phyloP scores from a whole-genome alignment of 2,797 vertebrate genomes.

The Microcaecilia unicolor region DNA sequence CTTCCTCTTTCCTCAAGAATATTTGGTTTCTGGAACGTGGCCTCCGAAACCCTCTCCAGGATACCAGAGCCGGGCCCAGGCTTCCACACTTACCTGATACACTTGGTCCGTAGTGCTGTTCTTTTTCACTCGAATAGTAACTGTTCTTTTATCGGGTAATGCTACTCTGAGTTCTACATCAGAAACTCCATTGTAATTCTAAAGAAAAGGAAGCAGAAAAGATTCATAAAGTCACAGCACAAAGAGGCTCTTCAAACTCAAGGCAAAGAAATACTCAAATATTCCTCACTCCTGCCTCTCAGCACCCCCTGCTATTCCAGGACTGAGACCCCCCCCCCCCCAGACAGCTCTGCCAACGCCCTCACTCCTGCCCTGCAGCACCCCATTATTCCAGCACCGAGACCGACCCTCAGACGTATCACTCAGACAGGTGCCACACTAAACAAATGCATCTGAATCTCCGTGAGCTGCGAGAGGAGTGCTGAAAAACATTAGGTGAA shows the following conservation, averaged over 20 bases:
- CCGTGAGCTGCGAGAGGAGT: too few species aligned
- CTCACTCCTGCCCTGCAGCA: neutral
- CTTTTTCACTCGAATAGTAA: slow-evolving; percentile 84
- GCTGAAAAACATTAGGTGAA: too few species aligned
- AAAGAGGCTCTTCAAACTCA: too few species aligned
- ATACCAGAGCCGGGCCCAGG: too few species aligned
- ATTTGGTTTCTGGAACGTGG: too few species aligned
- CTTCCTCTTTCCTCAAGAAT: too few species aligned
- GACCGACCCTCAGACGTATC: neutral
- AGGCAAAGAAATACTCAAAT: too few species aligned
- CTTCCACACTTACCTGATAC: slow-evolving; percentile 70
- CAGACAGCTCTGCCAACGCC: neutral
- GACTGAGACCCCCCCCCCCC: too few species aligned
- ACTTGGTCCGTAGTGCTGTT: slow-evolving; percentile 95
- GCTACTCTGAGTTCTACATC: slow-evolving; percentile 92
- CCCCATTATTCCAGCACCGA: neutral
- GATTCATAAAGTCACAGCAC: too few species aligned
- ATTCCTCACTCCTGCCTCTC: neutral
- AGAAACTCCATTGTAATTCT: slow-evolving; percentile 92
- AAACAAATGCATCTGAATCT: too few species aligned
- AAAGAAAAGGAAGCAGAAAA: neutral
- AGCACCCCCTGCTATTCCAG: neutral
- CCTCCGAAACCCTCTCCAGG: too few species aligned
- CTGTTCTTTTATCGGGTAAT: slow-evolving; percentile 76
- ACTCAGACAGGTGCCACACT: too few species aligned